Evolutionary conservation across 2,888 invertebrate species (phyloP), one percentile per base, ranked within the genome.

Genomic region (Tetragonisca angustula): DNA sequence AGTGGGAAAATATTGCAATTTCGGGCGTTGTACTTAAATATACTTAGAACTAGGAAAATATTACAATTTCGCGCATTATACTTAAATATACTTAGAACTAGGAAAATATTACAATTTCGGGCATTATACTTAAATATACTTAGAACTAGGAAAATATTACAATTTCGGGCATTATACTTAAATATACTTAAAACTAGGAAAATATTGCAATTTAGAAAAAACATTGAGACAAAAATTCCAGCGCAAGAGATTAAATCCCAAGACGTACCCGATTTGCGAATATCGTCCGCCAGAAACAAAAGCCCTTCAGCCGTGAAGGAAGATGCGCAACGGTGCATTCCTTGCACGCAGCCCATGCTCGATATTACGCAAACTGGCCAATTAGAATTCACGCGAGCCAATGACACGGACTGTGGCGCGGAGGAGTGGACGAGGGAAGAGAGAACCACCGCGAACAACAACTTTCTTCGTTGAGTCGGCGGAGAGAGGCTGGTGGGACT

Each of bases 301-400:
- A 77, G 79, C 77, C 82, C 76, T 68, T 76, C 73, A 76, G 49
- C 36, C 69, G 64, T 49, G 75, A 36, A 78, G 79, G 56, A 84
- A 86, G 84, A 83, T 77, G 79, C 76, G 81, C 83, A 87, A 74
- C 78, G 62, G 69, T 70, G 84, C 79, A 83, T 88, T 80, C 84
- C 76, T 83, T 70, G 81, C 81, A 81, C 85, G 87, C 87, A 83
- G 72, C n/a, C 21, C 19, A 43, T 64, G 64, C 27, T 36, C 54
- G 70, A 79, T 77, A 81, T 84, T 84, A 80, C 80, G 84, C 79
- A 83, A 82, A 85, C 83, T 27, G 1, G 65, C 54, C 68, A 87
- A 87, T 87, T 88, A 87, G 80, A 87, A 88, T 88, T 87, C 81
- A 76, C 65, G 69, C 77, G 71, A 83, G 76, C 49, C n/a, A 36